Conservation (phyloP, 37 sponge, comb jelly and placozoan genomes). For the Beroe ovata region DNA sequence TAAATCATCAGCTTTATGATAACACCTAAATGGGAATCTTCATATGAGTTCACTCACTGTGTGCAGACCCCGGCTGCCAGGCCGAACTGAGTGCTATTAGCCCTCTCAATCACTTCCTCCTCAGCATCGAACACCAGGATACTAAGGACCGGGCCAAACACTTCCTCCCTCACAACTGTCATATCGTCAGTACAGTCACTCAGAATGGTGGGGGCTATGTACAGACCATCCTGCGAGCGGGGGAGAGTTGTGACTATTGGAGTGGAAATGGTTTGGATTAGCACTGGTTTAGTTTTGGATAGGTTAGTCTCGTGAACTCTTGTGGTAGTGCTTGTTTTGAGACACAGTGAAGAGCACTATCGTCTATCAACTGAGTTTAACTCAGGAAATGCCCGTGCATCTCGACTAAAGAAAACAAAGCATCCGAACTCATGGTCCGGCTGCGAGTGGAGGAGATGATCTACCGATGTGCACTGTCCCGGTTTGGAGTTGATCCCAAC, state of each 20-base stretch:
- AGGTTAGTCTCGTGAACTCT: no score
- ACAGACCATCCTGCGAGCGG: constrained; percentile 69
- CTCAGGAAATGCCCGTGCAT: not conserved
- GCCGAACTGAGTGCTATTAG: constrained; percentile 68
- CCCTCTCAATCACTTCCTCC: constrained; percentile 68
- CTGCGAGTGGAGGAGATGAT: not conserved
- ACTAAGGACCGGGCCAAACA: constrained; percentile 70
- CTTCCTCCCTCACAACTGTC: constrained; percentile 70
- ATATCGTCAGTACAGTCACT: constrained; percentile 68
- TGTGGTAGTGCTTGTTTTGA: no score
- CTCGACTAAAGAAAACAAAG: not conserved
- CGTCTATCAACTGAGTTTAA: no score
- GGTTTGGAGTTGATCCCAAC: not conserved
- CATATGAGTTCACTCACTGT: constrained; percentile 69
- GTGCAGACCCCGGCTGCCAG: constrained; percentile 69
- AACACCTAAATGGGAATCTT: no score
- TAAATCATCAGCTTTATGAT: no score
- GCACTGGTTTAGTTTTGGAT: no score
- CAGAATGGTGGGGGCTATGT: constrained; percentile 68
- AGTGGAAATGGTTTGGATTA: no score
- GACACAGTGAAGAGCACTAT: no score
- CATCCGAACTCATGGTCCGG: not conserved
- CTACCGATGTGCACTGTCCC: not conserved
- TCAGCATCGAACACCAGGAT: constrained; percentile 66
- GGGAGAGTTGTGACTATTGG: no score